These are phyloP conservation scores for Caenorhabditis afra DNA, from an alignment of 2,888 invertebrate genomes.

Conservation along the genomic window DNA sequence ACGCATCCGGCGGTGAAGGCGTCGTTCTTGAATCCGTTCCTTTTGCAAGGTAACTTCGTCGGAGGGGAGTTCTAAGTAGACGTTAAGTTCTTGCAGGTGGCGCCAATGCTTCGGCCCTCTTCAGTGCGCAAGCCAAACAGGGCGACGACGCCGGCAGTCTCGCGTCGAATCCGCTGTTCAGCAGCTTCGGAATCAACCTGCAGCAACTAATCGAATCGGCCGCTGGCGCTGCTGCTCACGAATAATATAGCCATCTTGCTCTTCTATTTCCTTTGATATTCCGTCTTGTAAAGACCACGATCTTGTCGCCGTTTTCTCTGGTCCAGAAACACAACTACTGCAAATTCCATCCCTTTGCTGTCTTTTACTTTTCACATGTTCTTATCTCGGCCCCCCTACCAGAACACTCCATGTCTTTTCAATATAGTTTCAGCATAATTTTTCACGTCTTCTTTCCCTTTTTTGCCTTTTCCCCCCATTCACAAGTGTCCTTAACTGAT, in stretches of 20 bases:
- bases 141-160: constrained; percentile 59
- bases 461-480: background rate
- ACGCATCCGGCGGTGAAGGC: constrained; percentile 24
- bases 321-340: constrained; percentile 17
- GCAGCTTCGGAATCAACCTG: constrained; percentile 63
- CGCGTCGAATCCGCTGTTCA: constrained; percentile 57
- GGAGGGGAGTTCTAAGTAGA: background rate
- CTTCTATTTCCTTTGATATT: constrained; percentile 13
- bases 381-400: constrained; percentile 1
- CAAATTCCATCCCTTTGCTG: constrained; percentile 2
- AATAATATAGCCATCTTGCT: constrained; percentile 17
- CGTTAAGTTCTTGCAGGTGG: constrained; percentile 61
- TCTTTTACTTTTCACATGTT: background rate
- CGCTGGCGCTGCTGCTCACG: constrained; percentile 45
- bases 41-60: constrained; percentile 61
- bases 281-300: constrained; percentile 56
- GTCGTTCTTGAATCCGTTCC: constrained; percentile 65
- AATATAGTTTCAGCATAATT: background rate
- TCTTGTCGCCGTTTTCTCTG: constrained; percentile 40
- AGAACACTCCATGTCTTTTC: constrained; percentile 20
- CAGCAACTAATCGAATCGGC: constrained; percentile 72
- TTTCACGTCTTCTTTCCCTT: background rate
- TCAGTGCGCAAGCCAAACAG: constrained; percentile 54
- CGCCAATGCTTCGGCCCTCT: constrained; percentile 60
- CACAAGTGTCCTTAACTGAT: constrained; percentile 14